phyloP scores from a whole-genome alignment of 1,140 invertebrate genomes.

The Ceratoteleas bidentatus region DNA sequence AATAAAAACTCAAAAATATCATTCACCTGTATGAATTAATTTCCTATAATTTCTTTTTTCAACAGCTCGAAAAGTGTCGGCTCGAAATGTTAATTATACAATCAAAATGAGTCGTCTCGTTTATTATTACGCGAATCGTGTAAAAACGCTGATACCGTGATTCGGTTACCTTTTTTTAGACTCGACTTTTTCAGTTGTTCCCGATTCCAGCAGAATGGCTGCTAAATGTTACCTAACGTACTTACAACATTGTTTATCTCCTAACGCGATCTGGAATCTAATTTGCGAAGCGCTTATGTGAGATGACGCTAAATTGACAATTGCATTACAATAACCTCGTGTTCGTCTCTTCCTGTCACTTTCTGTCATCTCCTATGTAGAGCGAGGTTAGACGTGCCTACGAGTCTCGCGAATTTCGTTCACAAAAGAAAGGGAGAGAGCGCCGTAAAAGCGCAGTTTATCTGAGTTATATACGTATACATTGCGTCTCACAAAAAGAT shows the following conservation, averaged over 20 bases:
- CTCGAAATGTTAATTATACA: not conserved
- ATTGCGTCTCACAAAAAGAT: conserved; percentile 56
- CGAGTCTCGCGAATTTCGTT: conserved; percentile 44
- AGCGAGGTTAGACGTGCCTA: conserved; percentile 61
- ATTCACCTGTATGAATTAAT: too few species aligned
- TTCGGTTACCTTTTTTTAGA: not conserved
- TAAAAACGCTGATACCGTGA: not conserved
- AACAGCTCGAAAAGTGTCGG: too few species aligned
- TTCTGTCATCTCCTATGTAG: conserved; percentile 62
- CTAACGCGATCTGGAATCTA: conserved; percentile 31
- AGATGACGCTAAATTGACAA: conserved; percentile 41
- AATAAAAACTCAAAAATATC: too few species aligned
- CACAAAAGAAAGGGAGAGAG: conserved; percentile 53
- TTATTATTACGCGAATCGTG: not conserved
- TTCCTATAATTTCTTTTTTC: too few species aligned
- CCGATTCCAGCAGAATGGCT: not conserved
- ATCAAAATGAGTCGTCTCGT: not conserved
- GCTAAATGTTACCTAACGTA: conserved; percentile 8
- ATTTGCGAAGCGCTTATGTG: conserved; percentile 27
- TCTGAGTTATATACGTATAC: conserved; percentile 54
- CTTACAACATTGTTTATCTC: conserved; percentile 20
- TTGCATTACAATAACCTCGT: conserved; percentile 56
- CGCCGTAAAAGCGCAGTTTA: conserved; percentile 49
- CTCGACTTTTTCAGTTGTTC: not conserved
- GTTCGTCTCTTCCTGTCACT: conserved; percentile 61